Evolutionary conservation across 2,888 invertebrate genomes (phyloP), one percentile per base, ranked within the genome.

Genomic region (Graphium colonna): DNA sequence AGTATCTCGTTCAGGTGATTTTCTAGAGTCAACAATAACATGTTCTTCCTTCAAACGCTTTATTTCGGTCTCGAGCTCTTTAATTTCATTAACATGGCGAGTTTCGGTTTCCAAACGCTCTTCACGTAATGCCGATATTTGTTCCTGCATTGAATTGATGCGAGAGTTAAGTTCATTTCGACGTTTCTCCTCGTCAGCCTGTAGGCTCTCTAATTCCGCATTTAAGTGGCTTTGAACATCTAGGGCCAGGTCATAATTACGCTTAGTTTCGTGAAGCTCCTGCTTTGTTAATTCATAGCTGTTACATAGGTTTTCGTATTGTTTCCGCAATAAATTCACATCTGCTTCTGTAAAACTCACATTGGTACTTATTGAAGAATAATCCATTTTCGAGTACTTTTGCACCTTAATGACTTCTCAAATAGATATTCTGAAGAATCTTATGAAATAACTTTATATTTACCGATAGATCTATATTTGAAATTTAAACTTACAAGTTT

Each of bases 311-410:
- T 69, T 75, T 12, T 87, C 82, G 57, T 73, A 81, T 62, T 89
- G 88, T 67, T 82, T 84, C 64, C 82, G 83, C 1, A 90, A 72
- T 49, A 73, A 73, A 68, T 81, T 54, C 15, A 84, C 86, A 55
- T 85, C 87, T 1, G 64, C 67, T 67, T 82, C 86, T 1, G 82
- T 84, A 50, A 65, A 75, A 53, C 71, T 76, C 1, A 80, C 85
- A 69, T 87, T 87, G 58, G 88, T 88, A 52, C 85, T 87, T 48
- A 83, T 76, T 10, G 82, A 84, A 1, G 90, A 90, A 60, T 82
- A 87, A 81, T 90, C 82, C 90, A 90, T 90, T 51, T 49, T 61
- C 51, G 8, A 43, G 16, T 9, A 10, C 10, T 13, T 21, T 5
- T 21, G 21, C 21, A 21, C 21, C 5, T 21, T 21, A 21, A 21